phyloP scores from a whole-genome alignment of 2,888 invertebrate genomes.

The Pemphredon lugubris region DNA sequence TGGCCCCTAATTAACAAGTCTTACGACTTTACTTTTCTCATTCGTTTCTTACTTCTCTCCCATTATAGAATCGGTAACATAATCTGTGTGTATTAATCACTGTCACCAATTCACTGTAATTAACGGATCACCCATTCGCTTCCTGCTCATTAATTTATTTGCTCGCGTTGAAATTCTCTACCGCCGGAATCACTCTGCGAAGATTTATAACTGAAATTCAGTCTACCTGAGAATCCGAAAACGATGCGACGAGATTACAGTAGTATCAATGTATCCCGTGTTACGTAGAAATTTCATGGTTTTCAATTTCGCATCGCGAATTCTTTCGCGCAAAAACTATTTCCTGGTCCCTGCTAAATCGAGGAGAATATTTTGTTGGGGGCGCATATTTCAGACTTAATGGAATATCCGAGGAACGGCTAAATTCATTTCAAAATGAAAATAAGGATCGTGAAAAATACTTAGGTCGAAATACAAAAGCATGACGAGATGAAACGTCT shows the following conservation, averaged over 20 bases:
- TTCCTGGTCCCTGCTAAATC: too few species aligned
- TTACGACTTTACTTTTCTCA: not conserved
- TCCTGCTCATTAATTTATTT: not conserved
- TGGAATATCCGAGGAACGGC: not conserved
- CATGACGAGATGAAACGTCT: not conserved
- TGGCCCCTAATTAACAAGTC: not conserved
- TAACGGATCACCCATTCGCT: conserved; percentile 32
- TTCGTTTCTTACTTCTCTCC: not conserved
- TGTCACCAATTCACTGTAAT: conserved; percentile 29
- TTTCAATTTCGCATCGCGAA: too few species aligned
- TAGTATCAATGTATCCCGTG: too few species aligned
- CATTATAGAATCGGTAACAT: too few species aligned
- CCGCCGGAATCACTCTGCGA: too few species aligned
- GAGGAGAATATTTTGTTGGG: too few species aligned
- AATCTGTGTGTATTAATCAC: conserved; percentile 37
- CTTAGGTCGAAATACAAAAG: not conserved
- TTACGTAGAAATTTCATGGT: too few species aligned
- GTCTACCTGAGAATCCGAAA: too few species aligned
- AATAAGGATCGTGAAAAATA: not conserved
- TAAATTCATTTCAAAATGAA: not conserved
- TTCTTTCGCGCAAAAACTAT: too few species aligned
- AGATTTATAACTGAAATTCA: too few species aligned
- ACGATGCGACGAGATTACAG: too few species aligned
- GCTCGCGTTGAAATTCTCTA: not conserved
- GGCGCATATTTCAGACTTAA: not conserved